Evolutionary conservation across 2,113 vertebrate species (phyloP).

Genomic region (Paramormyrops kingsleyae): DNA sequence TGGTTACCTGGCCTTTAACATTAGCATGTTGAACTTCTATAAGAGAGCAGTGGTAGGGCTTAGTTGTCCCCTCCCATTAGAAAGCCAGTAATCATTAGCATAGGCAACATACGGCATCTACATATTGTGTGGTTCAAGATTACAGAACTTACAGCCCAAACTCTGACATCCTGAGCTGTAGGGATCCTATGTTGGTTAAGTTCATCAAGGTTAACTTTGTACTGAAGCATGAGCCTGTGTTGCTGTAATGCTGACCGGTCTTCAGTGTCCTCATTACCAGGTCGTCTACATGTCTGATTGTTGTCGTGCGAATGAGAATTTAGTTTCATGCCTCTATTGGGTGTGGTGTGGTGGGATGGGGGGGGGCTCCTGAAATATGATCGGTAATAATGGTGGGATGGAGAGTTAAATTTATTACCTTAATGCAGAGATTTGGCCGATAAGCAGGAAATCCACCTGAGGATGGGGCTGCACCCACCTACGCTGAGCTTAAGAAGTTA

Average conservation of each 20-base stretch:
- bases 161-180: neutral
- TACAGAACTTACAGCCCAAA: neutral
- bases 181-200: neutral
- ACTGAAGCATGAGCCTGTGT: neutral
- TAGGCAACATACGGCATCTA: neutral
- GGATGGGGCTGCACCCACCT: neutral
- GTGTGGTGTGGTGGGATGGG: neutral
- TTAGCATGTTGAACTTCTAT: neutral
- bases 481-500: neutral
- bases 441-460: neutral
- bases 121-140: neutral
- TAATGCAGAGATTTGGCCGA: neutral
- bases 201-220: neutral
- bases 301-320: neutral
- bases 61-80: neutral
- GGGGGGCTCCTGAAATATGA: neutral
- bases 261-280: neutral
- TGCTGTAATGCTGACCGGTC: neutral
- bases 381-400: neutral
- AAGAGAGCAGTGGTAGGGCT: neutral
- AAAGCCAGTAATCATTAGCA: neutral
- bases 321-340: neutral
- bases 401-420: neutral
- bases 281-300: neutral
- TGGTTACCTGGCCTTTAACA: neutral